Conservation (phyloP, 2,797 vertebrate genomes). For the Phylloscopus collybita region DNA sequence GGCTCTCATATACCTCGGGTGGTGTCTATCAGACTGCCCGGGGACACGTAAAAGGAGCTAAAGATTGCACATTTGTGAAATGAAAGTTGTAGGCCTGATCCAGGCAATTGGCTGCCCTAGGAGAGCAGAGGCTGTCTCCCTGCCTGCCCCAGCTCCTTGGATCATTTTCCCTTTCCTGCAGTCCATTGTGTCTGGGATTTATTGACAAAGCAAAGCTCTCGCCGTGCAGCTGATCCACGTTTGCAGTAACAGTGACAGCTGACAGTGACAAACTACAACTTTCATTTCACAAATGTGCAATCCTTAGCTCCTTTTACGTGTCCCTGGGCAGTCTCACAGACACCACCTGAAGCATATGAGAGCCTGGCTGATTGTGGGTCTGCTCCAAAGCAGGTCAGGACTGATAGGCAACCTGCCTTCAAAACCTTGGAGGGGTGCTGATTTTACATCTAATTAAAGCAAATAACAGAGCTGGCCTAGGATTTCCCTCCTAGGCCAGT, state of each 20-base stretch:
- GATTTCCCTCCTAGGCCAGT: background rate
- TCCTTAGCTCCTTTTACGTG: background rate
- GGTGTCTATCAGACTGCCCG: background rate
- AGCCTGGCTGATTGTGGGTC: slow-evolving; percentile 44
- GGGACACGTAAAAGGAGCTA: slow-evolving; percentile 3
- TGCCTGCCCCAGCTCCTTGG: fast-evolving
- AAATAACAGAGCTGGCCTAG: background rate
- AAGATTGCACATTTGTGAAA: slow-evolving; percentile 7
- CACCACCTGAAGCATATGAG: slow-evolving; percentile 32
- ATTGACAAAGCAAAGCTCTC: slow-evolving; percentile 40
- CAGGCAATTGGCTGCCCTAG: background rate
- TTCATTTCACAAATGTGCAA: background rate
- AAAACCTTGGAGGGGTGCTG: background rate
- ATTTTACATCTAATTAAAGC: background rate
- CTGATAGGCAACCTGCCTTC: background rate
- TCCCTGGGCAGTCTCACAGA: background rate
- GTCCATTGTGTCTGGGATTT: background rate
- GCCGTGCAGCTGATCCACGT: fast-evolving
- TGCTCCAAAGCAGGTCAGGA: slow-evolving; percentile 25
- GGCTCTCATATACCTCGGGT: slow-evolving; percentile 31
- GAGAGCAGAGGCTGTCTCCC: background rate
- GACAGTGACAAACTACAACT: background rate
- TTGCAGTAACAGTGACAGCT: background rate
- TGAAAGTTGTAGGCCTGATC: background rate
- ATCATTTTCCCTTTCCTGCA: slow-evolving; percentile 18